Percentiles rank a stretch among this genome's conserved stretches.
Evolutionary conservation across 2,113 vertebrate genomes (phyloP).

Genomic region (Seriola dumerili): DNA sequence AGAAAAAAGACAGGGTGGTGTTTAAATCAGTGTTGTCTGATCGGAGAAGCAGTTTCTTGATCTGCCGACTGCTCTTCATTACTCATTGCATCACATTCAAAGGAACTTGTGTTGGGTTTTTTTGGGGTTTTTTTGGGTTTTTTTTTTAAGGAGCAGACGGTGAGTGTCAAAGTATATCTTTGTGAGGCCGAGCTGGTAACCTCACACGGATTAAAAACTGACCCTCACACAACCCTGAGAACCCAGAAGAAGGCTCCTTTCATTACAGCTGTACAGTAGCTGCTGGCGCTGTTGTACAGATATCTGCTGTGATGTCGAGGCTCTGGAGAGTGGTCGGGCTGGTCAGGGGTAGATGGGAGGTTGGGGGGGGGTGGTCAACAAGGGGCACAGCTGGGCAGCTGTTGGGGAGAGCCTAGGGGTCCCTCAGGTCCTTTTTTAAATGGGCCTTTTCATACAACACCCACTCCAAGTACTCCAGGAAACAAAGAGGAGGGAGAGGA

Average conservation of each 20-base stretch:
- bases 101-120: not conserved
- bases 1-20: constrained; percentile 13
- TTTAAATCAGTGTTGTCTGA: constrained; percentile 29
- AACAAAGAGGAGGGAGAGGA: constrained; percentile 51
- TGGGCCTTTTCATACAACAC: constrained; percentile 74
- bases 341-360: constrained; percentile 4
- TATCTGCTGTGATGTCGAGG: constrained; percentile 54
- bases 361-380: constrained; percentile 22
- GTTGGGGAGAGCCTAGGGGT: constrained; percentile 53
- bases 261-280: constrained; percentile 58
- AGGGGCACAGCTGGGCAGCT: constrained; percentile 76
- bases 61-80: constrained; percentile 21
- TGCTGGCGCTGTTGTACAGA: constrained; percentile 29
- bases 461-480: constrained; percentile 69
- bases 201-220: constrained; percentile 34
- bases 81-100: constrained; percentile 22
- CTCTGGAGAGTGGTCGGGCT: constrained; percentile 37
- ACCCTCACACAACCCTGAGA: constrained; percentile 48
- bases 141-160: not conserved
- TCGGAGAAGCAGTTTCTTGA: constrained; percentile 25
- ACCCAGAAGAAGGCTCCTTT: constrained; percentile 29
- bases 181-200: not conserved
- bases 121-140: not conserved
- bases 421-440: constrained; percentile 73
- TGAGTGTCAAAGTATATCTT: constrained; percentile 34